A percentile compares a stretch with the other conserved stretches of the same genome.
phyloP scores from a whole-genome alignment of 2,888 invertebrate species.

The Schrankia costaestrigalis region DNA sequence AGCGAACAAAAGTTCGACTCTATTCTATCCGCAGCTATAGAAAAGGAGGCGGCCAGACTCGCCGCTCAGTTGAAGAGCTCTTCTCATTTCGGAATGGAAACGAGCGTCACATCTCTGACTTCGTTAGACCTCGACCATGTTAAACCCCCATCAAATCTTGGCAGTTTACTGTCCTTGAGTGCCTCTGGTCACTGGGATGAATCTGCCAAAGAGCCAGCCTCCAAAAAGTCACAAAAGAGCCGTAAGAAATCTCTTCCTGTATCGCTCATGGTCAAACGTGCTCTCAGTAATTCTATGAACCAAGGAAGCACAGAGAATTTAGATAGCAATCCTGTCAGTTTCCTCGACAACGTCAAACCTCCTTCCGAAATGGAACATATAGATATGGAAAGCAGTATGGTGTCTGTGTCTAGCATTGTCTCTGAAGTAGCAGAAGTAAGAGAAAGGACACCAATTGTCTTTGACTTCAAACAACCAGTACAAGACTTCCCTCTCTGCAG shows the following conservation, averaged over 20 bases:
- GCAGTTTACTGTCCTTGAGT: conserved; percentile 82
- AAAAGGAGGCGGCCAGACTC: conserved; percentile 87
- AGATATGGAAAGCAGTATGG: conserved; percentile 91
- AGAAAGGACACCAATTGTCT: conserved; percentile 69
- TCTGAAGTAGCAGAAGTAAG: conserved; percentile 86
- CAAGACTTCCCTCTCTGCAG: conserved; percentile 71
- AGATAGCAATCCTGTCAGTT: conserved; percentile 81
- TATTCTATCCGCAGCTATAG: conserved; percentile 87
- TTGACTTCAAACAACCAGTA: conserved; percentile 80
- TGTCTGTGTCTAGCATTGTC: conserved; percentile 90
- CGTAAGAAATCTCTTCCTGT: conserved; percentile 86
- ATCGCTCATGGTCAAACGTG: conserved; percentile 86
- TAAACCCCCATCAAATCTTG: conserved; percentile 89
- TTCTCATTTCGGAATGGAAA: conserved; percentile 71
- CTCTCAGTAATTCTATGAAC: conserved; percentile 80
- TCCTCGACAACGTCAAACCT: conserved; percentile 90
- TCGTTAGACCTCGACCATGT: conserved; percentile 87
- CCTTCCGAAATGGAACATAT: conserved; percentile 90
- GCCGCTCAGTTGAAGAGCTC: conserved; percentile 63
- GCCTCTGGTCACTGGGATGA: conserved; percentile 78
- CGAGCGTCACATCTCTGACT: conserved; percentile 81
- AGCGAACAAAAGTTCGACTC: conserved; percentile 78
- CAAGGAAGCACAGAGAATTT: conserved; percentile 83
- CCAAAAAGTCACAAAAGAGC: conserved; percentile 63
- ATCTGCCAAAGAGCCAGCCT: conserved; percentile 35